Evolutionary conservation across 2,113 vertebrate species (phyloP).

Genomic region (Macheiramphus alcinus): DNA sequence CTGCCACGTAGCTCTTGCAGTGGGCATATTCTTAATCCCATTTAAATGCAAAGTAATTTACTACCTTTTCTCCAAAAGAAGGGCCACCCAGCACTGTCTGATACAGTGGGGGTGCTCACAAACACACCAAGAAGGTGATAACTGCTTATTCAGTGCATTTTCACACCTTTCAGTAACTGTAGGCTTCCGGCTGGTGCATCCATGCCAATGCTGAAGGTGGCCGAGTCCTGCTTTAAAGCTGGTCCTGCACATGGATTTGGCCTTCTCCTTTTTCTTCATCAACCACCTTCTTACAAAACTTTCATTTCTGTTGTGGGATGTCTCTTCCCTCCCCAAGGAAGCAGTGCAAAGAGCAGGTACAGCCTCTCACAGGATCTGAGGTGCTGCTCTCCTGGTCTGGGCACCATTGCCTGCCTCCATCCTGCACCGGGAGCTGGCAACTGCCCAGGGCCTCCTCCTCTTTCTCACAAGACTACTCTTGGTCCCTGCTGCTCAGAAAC

Average conservation of each 20-base stretch:
- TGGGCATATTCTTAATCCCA: neutral
- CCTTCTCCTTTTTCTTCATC: neutral
- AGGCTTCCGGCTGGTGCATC: neutral
- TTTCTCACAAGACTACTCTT: neutral
- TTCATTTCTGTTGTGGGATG: neutral
- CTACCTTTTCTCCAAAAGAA: neutral
- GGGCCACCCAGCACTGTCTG: neutral
- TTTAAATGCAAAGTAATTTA: neutral
- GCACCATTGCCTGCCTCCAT: neutral
- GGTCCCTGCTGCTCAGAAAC: neutral
- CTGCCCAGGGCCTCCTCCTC: rapidly evolving
- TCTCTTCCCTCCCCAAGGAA: neutral
- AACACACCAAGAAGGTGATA: neutral
- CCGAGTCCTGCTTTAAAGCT: neutral
- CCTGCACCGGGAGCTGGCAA: neutral
- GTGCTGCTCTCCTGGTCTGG: neutral
- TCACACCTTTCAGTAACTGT: neutral
- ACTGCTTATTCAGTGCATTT: neutral
- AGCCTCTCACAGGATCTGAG: neutral
- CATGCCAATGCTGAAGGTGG: neutral
- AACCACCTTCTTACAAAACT: neutral
- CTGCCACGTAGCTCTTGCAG: neutral
- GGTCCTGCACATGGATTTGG: neutral
- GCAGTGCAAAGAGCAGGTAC: neutral
- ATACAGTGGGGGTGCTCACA: neutral